Conservation (phyloP, 2,797 vertebrate species). For the Epinephelus coioides region DNA sequence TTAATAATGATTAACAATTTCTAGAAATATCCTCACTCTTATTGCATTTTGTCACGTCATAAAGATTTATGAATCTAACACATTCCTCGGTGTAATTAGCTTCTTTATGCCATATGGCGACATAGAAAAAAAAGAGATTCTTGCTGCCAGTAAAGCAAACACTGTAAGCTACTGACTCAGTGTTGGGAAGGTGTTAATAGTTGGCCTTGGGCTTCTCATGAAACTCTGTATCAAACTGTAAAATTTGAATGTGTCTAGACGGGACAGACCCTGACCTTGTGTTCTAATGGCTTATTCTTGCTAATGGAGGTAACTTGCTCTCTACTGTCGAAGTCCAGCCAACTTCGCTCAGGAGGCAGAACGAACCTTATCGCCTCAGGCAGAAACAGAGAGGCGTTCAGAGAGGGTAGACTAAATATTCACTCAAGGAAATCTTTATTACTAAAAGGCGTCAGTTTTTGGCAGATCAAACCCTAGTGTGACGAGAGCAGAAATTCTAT, state of each 20-base stretch:
- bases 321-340: constrained; percentile 34
- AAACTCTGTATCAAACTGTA: constrained; percentile 68
- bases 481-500: constrained; percentile 18
- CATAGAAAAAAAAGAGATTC: constrained; percentile 7
- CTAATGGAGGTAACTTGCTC: constrained; percentile 47
- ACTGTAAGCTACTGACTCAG: constrained; percentile 41
- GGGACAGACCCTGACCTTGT: constrained; percentile 59
- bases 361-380: constrained; percentile 60
- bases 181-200: constrained; percentile 63
- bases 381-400: constrained; percentile 49
- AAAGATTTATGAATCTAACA: constrained; percentile 57
- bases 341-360: constrained; percentile 53
- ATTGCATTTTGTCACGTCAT: constrained; percentile 47
- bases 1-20: constrained; percentile 19
- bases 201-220: constrained; percentile 55
- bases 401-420: constrained; percentile 60
- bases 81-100: constrained; percentile 57
- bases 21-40: constrained; percentile 25
- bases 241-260: constrained; percentile 69
- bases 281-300: constrained; percentile 57
- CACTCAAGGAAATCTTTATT: constrained; percentile 60
- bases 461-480: constrained; percentile 23
- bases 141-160: constrained; percentile 56
- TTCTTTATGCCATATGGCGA: constrained; percentile 36
- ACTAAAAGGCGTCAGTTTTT: constrained; percentile 36